Conservation (phyloP, 2,113 vertebrate species). For the Tinamus guttatus region DNA sequence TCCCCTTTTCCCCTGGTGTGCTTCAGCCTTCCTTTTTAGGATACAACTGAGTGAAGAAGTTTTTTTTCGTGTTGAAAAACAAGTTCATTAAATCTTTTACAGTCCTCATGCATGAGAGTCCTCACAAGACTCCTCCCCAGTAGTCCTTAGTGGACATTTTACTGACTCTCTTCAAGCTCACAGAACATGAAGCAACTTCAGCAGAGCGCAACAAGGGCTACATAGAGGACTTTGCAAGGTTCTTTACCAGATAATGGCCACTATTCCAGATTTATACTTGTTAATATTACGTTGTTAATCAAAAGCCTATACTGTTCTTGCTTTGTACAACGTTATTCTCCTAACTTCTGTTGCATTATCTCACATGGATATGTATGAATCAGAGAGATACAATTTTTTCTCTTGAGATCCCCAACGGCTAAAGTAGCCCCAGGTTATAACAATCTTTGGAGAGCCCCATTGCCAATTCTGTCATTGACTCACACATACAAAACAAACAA, state of each 20-base stretch:
- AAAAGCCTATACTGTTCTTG: not conserved
- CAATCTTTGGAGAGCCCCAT: not conserved
- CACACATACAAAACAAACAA: too few relatives aligned
- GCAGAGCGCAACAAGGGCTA: not conserved
- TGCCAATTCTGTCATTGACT: not conserved
- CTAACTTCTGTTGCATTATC: not conserved
- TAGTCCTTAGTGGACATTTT: not conserved
- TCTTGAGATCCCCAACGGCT: not conserved
- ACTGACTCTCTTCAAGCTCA: not conserved
- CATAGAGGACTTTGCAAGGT: not conserved
- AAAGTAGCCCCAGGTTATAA: not conserved
- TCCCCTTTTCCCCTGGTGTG: not conserved
- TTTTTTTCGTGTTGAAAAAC: not conserved
- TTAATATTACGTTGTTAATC: not conserved
- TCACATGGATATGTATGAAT: not conserved
- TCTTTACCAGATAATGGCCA: not conserved
- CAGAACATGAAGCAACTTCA: not conserved
- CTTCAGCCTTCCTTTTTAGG: not conserved
- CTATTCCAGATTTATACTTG: not conserved
- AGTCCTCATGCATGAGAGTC: not conserved
- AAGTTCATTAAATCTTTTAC: not conserved
- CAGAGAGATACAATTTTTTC: not conserved
- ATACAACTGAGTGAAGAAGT: not conserved
- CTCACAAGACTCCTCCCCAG: not conserved
- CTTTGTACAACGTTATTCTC: not conserved